A percentile compares a stretch with the other conserved stretches of the same genome.
These are phyloP conservation scores for Amiota communis DNA, from an alignment of 2,888 invertebrate species.

Conservation along the genomic window DNA sequence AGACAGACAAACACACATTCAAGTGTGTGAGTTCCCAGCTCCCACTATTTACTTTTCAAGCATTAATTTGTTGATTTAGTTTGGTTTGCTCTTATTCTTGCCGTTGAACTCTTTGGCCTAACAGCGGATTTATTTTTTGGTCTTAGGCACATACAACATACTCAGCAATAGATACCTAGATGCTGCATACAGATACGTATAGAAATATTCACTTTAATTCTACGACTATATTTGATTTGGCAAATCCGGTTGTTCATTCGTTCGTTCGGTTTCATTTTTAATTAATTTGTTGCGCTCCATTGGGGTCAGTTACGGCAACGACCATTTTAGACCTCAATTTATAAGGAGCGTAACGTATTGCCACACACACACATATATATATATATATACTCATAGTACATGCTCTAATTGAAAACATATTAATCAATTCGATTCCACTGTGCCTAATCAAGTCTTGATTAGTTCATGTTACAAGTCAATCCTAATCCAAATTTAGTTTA, in stretches of 20 bases:
- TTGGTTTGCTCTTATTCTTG: conserved; percentile 6
- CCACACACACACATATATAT: background rate
- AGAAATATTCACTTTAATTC: background rate
- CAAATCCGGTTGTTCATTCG: background rate
- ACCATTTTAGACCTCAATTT: background rate
- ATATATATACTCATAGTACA: background rate
- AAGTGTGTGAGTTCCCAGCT: background rate
- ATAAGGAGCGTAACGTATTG: conserved; percentile 9
- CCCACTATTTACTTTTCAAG: conserved; percentile 22
- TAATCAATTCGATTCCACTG: conserved; percentile 12
- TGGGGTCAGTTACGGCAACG: background rate
- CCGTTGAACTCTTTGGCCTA: background rate
- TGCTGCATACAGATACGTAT: background rate
- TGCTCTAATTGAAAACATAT: conserved; percentile 12
- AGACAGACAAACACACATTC: too few species aligned
- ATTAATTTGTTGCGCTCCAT: conserved; percentile 23
- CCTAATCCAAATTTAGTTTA: conserved; percentile 11
- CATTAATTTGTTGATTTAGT: conserved; percentile 7
- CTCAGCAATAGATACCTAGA: background rate
- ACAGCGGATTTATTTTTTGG: background rate
- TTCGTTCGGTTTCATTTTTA: conserved; percentile 1
- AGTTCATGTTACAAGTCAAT: conserved; percentile 7
- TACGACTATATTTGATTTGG: too few species aligned
- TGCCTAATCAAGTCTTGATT: conserved; percentile 13
- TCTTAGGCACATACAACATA: background rate